Percentiles rank a stretch among this genome's conserved stretches.
Conservation (phyloP, 1,140 invertebrate species). For the Cyclina sinensis region DNA sequence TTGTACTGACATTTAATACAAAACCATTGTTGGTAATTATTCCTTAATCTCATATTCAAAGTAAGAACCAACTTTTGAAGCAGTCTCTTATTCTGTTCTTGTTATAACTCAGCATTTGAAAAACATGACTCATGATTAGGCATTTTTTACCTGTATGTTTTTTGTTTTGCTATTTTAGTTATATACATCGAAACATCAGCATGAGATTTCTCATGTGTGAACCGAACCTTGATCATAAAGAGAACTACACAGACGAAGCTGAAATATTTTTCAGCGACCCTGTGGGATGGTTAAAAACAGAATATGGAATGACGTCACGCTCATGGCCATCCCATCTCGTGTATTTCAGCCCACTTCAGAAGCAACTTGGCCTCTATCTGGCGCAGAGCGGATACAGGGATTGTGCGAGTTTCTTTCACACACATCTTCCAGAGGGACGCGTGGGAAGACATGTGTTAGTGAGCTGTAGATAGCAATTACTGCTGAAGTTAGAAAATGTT, state of each 20-base stretch:
- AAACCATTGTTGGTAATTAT: no score
- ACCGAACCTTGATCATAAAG: slow-evolving; percentile 90
- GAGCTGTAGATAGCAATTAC: slow-evolving; percentile 79
- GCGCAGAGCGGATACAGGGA: slow-evolving; percentile 84
- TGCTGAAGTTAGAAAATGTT: neutral
- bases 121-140: no score
- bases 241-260: slow-evolving; percentile 92
- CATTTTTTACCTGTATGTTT: no score
- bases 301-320: slow-evolving; percentile 61
- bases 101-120: no score
- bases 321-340: slow-evolving; percentile 83
- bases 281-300: slow-evolving; percentile 89
- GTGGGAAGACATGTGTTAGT: slow-evolving; percentile 87
- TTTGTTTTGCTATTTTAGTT: slow-evolving; percentile 90
- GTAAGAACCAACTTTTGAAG: no score
- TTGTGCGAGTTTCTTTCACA: slow-evolving; percentile 87
- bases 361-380: slow-evolving; percentile 87
- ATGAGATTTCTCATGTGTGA: slow-evolving; percentile 95
- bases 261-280: slow-evolving; percentile 94
- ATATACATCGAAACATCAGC: slow-evolving; percentile 93
- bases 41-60: no score
- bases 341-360: slow-evolving; percentile 89
- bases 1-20: no score
- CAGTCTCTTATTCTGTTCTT: no score
- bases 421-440: slow-evolving; percentile 88